Evolutionary conservation across 2,888 invertebrate species (phyloP), one percentile per base, ranked within the genome.

Genomic region (Lithophane ornitopus): DNA sequence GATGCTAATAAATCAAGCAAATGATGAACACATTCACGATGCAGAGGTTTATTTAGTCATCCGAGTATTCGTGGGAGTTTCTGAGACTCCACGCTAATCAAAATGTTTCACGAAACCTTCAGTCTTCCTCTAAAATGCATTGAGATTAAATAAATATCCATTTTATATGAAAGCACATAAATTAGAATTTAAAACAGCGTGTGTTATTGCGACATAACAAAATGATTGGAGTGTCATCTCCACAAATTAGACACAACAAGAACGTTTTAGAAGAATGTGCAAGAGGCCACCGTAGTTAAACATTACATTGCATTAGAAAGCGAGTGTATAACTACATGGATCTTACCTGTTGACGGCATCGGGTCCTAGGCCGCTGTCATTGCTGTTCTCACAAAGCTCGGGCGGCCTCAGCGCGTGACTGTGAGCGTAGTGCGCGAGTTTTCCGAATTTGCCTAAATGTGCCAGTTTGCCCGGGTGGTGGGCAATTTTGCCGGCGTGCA

Each of bases 361-460:
- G 85, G 98, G 98, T 77, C 98, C 98, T 87, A 98, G 97, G 49
- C 98, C 98, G 87, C 98, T 98, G 95, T 99, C 99, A 96, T 98
- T 98, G 82, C 98, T 98, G 95, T 98, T 98, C 93, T 98, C 98
- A 93, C 98, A 98, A 81, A 97, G 97, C 92, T 97, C 97, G 59
- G 97, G 94, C 70, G 96, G 96, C 84, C 97, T 92, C 86, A 96
- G 88, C 58, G 94, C 81, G 89, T 97, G 97, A 91, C 96, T 94
- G 94, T 96, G 94, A 82, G 96, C 90, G 93, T 95, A 94, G 89
- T 95, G 94, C 74, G 93, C 87, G 80, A 94, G 88, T 89, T 95
- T 94, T 82, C 94, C 94, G 91, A 96, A 92, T 89, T 96, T 96
- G 84, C 95, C 96, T 82, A 95, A 91, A 85, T 94, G 92, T 69